Conservation (phyloP, 2,888 invertebrate species). For the Drosophila neonasuta region DNA sequence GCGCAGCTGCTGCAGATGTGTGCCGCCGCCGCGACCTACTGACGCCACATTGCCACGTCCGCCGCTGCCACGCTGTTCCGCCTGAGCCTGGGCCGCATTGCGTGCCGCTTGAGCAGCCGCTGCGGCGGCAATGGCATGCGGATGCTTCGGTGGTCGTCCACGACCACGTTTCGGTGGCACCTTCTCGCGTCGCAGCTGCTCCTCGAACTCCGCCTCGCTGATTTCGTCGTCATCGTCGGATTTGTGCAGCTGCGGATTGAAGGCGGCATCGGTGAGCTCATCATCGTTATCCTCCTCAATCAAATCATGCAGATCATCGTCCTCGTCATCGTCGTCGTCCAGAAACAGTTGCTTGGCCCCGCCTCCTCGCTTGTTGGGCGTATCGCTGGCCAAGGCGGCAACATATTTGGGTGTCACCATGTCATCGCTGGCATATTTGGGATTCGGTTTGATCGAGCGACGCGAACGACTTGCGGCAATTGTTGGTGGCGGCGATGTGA, state of each 20-base stretch:
- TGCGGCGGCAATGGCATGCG: slow-evolving; percentile 19
- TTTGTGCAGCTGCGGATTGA: slow-evolving; percentile 66
- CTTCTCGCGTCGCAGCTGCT: slow-evolving; percentile 53
- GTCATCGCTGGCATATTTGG: slow-evolving; percentile 81
- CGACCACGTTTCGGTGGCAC: slow-evolving; percentile 62
- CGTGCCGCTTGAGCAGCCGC: slow-evolving; percentile 13
- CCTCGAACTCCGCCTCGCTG: slow-evolving; percentile 57
- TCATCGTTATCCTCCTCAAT: slow-evolving; percentile 59
- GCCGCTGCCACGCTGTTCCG: background rate
- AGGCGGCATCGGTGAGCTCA: slow-evolving; percentile 62
- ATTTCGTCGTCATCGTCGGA: slow-evolving; percentile 70
- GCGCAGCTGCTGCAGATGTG: slow-evolving; percentile 69
- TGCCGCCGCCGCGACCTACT: slow-evolving; percentile 22
- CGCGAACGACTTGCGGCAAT: slow-evolving; percentile 80
- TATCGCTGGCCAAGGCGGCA: slow-evolving; percentile 39
- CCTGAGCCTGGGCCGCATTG: background rate
- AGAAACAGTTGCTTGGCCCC: slow-evolving; percentile 54
- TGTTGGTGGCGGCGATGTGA: slow-evolving; percentile 66
- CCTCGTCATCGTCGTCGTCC: slow-evolving; percentile 54
- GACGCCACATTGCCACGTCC: background rate
- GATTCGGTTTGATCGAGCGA: slow-evolving; percentile 82
- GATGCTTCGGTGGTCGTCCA: slow-evolving; percentile 66
- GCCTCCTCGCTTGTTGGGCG: slow-evolving; percentile 9
- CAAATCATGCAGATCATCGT: slow-evolving; percentile 58
- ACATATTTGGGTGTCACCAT: slow-evolving; percentile 79